phyloP scores from a whole-genome alignment of 2,113 vertebrate genomes.

The Tapirus terrestris region DNA sequence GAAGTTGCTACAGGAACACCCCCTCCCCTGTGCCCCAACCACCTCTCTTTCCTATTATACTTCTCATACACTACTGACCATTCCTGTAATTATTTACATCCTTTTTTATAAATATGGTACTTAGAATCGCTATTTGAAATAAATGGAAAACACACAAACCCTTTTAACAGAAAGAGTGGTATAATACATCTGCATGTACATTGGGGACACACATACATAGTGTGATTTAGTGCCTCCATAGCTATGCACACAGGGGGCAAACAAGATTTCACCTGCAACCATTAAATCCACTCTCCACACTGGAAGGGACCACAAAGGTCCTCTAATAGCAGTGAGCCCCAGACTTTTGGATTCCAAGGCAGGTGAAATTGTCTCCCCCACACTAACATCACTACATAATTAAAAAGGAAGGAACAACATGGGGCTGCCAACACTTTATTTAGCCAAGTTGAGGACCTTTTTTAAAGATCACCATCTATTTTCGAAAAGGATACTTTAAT shows the following conservation, averaged over 20 bases:
- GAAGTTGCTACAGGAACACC: not conserved
- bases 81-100: not conserved
- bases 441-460: not conserved
- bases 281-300: not conserved
- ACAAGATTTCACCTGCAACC: not conserved
- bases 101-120: not conserved
- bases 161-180: not conserved
- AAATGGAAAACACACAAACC: not conserved
- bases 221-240: not conserved
- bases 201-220: not conserved
- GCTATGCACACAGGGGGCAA: not conserved
- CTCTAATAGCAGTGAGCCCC: not conserved
- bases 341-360: not conserved
- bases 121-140: constrained; percentile 32
- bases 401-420: not conserved
- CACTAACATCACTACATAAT: not conserved
- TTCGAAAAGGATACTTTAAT: not conserved
- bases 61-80: not conserved
- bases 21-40: accelerated
- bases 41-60: not conserved
- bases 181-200: not conserved
- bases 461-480: not conserved
- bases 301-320: not conserved
- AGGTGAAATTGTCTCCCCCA: not conserved
- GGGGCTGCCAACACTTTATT: not conserved